These are phyloP conservation scores for Hemiscyllium ocellatum DNA, from an alignment of 2,113 vertebrate species.

Conservation along the genomic window DNA sequence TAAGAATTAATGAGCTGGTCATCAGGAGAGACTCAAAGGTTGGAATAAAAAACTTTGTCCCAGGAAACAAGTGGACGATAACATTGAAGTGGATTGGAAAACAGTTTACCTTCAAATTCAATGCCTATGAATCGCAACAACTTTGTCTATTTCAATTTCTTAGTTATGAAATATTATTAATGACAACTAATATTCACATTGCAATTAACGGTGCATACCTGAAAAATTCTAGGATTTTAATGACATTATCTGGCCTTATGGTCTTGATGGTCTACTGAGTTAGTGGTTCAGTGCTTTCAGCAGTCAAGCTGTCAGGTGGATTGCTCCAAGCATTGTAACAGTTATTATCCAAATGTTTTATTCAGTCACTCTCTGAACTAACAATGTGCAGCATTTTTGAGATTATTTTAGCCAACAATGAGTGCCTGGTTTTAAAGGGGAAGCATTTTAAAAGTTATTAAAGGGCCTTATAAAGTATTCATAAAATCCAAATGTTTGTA, in stretches of 20 bases:
- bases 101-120: neutral
- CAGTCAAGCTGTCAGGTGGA: neutral
- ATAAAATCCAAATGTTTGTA: neutral
- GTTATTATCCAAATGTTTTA: neutral
- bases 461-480: neutral
- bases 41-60: neutral
- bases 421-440: neutral
- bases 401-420: neutral
- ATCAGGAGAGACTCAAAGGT: neutral
- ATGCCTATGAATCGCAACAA: neutral
- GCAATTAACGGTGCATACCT: neutral
- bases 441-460: too few relatives aligned
- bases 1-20: neutral
- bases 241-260: neutral
- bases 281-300: neutral
- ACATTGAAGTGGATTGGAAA: neutral
- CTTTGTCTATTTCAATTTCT: neutral
- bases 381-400: neutral
- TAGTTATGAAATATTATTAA: neutral
- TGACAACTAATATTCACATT: neutral
- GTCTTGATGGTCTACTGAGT: neutral
- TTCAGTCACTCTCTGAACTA: neutral
- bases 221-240: neutral
- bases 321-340: neutral
- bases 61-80: too few relatives aligned